phyloP scores from a whole-genome alignment of 1,140 invertebrate genomes.

The Bombus huntii region DNA sequence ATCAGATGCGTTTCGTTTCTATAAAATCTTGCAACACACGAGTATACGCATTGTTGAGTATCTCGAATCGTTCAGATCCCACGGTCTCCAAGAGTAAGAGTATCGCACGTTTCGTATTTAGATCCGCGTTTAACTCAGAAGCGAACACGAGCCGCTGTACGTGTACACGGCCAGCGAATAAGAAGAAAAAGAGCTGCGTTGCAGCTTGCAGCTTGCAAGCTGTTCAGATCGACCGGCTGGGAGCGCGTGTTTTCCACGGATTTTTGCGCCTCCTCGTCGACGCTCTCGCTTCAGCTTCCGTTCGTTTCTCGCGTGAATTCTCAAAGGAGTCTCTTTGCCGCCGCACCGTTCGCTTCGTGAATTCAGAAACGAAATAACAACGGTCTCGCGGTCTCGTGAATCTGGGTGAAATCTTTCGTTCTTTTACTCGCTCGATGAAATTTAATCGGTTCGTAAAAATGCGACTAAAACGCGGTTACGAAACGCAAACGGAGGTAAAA shows the following conservation, averaged over 20 bases:
- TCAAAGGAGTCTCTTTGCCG: neutral
- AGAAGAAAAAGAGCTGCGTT: neutral
- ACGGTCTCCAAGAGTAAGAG: neutral
- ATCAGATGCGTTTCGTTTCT: neutral
- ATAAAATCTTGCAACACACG: neutral
- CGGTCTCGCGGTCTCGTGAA: neutral
- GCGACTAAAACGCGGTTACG: too few relatives aligned
- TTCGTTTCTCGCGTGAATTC: neutral
- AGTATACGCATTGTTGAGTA: neutral
- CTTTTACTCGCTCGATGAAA: neutral
- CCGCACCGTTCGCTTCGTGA: neutral
- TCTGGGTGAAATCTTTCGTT: neutral
- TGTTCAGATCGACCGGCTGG: conserved; percentile 3
- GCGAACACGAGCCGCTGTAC: conserved; percentile 9
- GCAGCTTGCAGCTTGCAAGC: neutral
- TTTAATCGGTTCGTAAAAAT: too few relatives aligned
- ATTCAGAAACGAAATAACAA: neutral
- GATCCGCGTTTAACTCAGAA: conserved; percentile 35
- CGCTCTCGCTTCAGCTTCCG: neutral
- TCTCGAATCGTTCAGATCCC: neutral
- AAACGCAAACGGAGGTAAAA: too few relatives aligned
- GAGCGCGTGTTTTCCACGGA: conserved; percentile 3
- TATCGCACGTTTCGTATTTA: conserved; percentile 28
- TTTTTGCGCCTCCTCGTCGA: neutral
- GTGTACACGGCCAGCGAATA: neutral